These are phyloP conservation scores for Acrobasis suavella DNA, from an alignment of 2,888 invertebrate genomes.

Conservation along the genomic window DNA sequence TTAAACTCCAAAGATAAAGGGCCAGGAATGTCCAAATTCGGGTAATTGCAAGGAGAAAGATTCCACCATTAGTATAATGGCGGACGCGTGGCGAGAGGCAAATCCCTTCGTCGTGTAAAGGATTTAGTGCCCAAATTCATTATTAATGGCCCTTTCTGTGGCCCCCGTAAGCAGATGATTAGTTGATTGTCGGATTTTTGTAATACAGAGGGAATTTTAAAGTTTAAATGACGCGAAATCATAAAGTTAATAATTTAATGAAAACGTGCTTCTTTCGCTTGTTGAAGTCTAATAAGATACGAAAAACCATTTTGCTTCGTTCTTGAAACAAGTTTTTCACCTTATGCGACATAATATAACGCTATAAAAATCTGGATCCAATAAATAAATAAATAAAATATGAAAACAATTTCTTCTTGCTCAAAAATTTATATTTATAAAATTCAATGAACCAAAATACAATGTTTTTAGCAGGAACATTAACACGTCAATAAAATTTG, in stretches of 20 bases:
- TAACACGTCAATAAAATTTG: no score
- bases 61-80: slow-evolving; percentile 78
- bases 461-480: no score
- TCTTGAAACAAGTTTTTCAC: no score
- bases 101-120: slow-evolving; percentile 77
- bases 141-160: slow-evolving; percentile 72
- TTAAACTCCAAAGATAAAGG: slow-evolving; percentile 16
- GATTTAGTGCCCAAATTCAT: slow-evolving; percentile 78
- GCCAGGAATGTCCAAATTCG: slow-evolving; percentile 9
- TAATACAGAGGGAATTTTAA: slow-evolving; percentile 15
- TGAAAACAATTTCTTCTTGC: no score
- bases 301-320: no score
- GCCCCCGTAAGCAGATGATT: slow-evolving; percentile 65
- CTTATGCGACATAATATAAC: no score
- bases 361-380: no score
- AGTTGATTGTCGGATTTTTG: slow-evolving; percentile 69
- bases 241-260: background rate
- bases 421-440: no score
- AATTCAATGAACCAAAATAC: no score
- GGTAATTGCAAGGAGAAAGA: slow-evolving; percentile 47
- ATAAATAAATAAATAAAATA: no score
- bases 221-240: background rate
- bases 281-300: no score
- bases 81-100: slow-evolving; percentile 70
- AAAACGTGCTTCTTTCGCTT: no score